A percentile compares a stretch with the other conserved stretches of the same genome.
phyloP scores from a whole-genome alignment of 2,888 invertebrate genomes.

The Cristatella mucedo region DNA sequence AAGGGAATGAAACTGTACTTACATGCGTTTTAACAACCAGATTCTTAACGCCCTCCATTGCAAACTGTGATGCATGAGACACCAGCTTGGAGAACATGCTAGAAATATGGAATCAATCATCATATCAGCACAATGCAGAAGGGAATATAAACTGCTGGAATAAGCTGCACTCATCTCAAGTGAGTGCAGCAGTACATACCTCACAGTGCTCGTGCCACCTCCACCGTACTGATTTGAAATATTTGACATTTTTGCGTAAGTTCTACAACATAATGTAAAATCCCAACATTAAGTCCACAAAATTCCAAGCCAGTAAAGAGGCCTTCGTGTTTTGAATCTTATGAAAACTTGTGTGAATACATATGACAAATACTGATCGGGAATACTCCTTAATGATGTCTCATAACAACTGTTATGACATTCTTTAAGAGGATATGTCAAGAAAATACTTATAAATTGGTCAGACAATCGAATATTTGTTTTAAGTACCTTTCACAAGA shows the following conservation, averaged over 20 bases:
- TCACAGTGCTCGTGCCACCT: constrained; percentile 77
- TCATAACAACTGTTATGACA: too few species aligned
- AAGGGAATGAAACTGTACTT: too few species aligned
- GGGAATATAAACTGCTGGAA: not conserved
- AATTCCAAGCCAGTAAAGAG: too few species aligned
- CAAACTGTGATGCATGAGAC: constrained; percentile 84
- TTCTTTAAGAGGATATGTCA: too few species aligned
- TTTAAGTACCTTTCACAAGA: too few species aligned
- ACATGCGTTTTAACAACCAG: constrained; percentile 90
- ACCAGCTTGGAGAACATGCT: constrained; percentile 96
- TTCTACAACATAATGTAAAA: constrained; percentile 42
- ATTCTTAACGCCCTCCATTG: constrained; percentile 99
- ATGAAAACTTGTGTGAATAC: too few species aligned
- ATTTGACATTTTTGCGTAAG: constrained; percentile 58
- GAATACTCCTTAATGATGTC: too few species aligned
- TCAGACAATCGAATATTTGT: too few species aligned
- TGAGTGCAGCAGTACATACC: constrained; percentile 15
- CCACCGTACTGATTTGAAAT: constrained; percentile 55
- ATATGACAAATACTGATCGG: too few species aligned
- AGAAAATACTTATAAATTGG: too few species aligned
- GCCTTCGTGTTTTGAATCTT: too few species aligned
- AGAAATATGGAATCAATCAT: constrained; percentile 8
- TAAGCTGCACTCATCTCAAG: not conserved
- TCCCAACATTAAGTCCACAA: too few species aligned
- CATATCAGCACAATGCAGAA: not conserved